A percentile compares a stretch with the other conserved stretches of the same genome.
Evolutionary conservation across 2,888 invertebrate genomes (phyloP).

Genomic region (Dorcus parallelipipedus): DNA sequence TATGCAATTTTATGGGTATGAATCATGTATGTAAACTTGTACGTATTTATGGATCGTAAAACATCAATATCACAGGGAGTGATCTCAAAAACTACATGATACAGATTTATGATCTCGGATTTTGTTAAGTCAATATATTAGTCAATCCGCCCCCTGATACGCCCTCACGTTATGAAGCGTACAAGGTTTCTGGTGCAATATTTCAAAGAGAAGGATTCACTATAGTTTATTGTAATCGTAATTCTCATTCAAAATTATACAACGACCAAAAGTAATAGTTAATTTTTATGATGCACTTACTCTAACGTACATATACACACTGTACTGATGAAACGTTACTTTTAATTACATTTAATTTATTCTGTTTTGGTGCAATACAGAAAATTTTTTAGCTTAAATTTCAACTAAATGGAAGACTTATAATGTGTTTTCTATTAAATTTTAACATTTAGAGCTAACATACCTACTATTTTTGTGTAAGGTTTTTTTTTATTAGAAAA

Average conservation of each 20-base stretch:
- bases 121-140: slow-evolving; percentile 33
- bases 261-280: background rate
- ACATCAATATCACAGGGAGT: slow-evolving; percentile 7
- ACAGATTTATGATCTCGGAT: slow-evolving; percentile 19
- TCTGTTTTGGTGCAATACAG: too few species aligned
- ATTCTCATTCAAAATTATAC: background rate
- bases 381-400: too few species aligned
- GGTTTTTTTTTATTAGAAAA: too few species aligned
- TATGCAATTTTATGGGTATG: slow-evolving; percentile 9
- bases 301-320: too few species aligned
- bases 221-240: slow-evolving; percentile 10
- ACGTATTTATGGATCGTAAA: slow-evolving; percentile 17
- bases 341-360: too few species aligned
- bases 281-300: too few species aligned
- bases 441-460: too few species aligned
- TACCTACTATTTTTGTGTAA: too few species aligned
- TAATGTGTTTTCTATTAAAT: too few species aligned
- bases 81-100: slow-evolving; percentile 13
- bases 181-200: slow-evolving; percentile 10
- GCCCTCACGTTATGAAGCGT: slow-evolving; percentile 9
- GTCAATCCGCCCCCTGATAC: slow-evolving; percentile 27
- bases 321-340: too few species aligned
- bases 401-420: too few species aligned
- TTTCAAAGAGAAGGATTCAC: slow-evolving; percentile 4
- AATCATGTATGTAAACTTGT: slow-evolving; percentile 14